Conservation (phyloP, 2,113 vertebrate genomes). For the Gambusia affinis region DNA sequence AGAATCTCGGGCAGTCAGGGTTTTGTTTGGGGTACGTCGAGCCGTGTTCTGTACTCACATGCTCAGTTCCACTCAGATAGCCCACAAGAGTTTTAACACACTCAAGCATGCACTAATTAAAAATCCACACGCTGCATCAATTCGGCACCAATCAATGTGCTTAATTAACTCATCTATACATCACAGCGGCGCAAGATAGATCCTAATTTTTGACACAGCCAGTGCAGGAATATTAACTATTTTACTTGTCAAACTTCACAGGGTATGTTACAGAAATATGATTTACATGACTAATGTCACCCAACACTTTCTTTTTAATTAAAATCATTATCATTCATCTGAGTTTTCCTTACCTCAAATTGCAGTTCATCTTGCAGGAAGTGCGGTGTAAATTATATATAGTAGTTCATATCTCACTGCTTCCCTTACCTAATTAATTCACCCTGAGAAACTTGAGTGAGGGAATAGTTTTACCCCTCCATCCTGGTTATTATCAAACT, state of each 20-base stretch:
- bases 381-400: conserved; percentile 47
- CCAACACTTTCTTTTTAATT: background rate
- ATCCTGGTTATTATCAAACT: conserved; percentile 64
- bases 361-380: conserved; percentile 20
- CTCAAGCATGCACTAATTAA: conserved; percentile 78
- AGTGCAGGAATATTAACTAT: background rate
- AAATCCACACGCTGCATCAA: conserved; percentile 73
- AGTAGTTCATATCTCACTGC: conserved; percentile 37
- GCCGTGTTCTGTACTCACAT: conserved; percentile 40
- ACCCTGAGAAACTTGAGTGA: conserved; percentile 60
- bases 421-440: conserved; percentile 67
- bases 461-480: conserved; percentile 58
- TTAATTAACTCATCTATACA: conserved; percentile 79
- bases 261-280: background rate
- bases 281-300: background rate
- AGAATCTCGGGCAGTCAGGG: background rate
- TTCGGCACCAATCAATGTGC: conserved; percentile 71
- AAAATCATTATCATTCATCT: conserved; percentile 33
- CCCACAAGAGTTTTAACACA: conserved; percentile 71
- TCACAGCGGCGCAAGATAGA: conserved; percentile 50
- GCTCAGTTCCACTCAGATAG: conserved; percentile 74
- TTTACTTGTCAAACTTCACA: background rate
- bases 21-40: conserved; percentile 15
- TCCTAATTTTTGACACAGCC: conserved; percentile 19
- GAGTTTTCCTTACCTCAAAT: conserved; percentile 24